These are phyloP conservation scores for Calliopsis andreniformis DNA, from an alignment of 1,140 invertebrate species.

Conservation along the genomic window DNA sequence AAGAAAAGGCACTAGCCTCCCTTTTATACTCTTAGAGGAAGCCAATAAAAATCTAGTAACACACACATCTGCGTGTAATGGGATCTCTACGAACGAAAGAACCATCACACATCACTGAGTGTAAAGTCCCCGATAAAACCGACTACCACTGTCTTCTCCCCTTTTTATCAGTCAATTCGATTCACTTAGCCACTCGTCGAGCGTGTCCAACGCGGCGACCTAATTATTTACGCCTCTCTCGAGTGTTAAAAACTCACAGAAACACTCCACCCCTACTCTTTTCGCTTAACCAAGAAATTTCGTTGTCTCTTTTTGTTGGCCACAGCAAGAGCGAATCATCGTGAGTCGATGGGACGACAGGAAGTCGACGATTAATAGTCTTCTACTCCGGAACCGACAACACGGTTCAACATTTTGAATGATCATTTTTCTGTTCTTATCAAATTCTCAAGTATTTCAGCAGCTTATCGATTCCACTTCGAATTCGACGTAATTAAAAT, in stretches of 20 bases:
- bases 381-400: not conserved
- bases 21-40: too few relatives aligned
- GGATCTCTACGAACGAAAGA: too few relatives aligned
- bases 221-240: constrained; percentile 21
- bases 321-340: not conserved
- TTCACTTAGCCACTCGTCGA: constrained; percentile 28
- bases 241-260: not conserved
- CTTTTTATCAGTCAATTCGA: not conserved
- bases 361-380: constrained; percentile 7
- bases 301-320: not conserved
- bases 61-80: too few relatives aligned
- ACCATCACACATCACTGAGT: too few relatives aligned
- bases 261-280: not conserved
- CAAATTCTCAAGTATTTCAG: too few relatives aligned
- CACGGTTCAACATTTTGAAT: not conserved
- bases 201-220: constrained; percentile 2
- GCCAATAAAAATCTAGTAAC: too few relatives aligned
- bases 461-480: too few relatives aligned
- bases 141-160: too few relatives aligned
- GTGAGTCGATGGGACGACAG: not conserved
- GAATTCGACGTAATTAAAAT: not conserved
- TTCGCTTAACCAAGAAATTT: not conserved
- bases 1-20: too few relatives aligned
- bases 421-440: not conserved
- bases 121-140: too few relatives aligned